Evolutionary conservation across 2,888 invertebrate genomes (phyloP), one percentile per base, ranked within the genome.

Genomic region (Tholera decimalis): DNA sequence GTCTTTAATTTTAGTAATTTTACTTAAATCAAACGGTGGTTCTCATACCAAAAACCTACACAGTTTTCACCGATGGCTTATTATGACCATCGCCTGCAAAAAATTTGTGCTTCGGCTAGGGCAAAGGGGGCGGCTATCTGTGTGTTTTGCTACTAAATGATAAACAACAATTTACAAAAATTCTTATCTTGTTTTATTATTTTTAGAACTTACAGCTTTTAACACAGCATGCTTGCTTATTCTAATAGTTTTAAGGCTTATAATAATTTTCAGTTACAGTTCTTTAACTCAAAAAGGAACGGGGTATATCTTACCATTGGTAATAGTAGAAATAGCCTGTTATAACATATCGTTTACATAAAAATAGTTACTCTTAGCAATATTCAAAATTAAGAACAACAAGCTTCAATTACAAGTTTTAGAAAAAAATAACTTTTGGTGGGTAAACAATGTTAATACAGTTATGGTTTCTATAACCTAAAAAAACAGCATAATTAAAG

Each of bases 311-410:
- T n/a, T n/a, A n/a, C n/a, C n/a, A n/a, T n/a, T n/a, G n/a, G n/a
- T n/a, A n/a, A n/a, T n/a, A n/a, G n/a, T n/a, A n/a, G n/a, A n/a
- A n/a, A n/a, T n/a, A n/a, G n/a, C n/a, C n/a, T n/a, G n/a, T 24
- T 33, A 24, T 20, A 66, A 47, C 20, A 65, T 57, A 57, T 47
- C 47, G 15, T 33, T 37, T 5, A 46, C n/a, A 35, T 55, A 44
- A 24, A 2, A 18, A 30, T 22, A 46, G 24, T 20, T 13, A n/a
- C 18, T 33, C 24, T 24, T 20, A 20, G 13, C 9, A 24, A 9
- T 22, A 46, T 37, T 35, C 13, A 26, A 33, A 44, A 26, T 33
- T 15, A 18, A 8, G 26, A 24, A 6, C 1, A 18, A 18, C 41
- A 1, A 0, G 1, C 15, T 1, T 15, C 39, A 39, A 55, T 55